Evolutionary conservation across 1,140 invertebrate genomes (phyloP).

Genomic region (Temnothorax curvispinosus): DNA sequence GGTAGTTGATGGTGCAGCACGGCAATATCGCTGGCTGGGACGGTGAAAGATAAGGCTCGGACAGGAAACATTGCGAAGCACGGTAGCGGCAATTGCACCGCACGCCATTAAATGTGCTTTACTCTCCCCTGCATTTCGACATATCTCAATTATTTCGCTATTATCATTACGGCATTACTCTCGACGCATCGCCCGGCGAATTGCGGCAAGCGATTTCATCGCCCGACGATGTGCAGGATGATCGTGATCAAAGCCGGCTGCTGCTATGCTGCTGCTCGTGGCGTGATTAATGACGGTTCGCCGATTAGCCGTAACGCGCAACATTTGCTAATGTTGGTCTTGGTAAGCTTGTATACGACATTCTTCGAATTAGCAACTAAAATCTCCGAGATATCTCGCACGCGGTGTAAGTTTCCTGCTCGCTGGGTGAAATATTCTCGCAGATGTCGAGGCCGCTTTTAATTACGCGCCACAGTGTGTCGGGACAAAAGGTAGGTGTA

Average conservation of each 20-base stretch:
- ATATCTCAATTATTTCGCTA: constrained; percentile 57
- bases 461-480: constrained; percentile 68
- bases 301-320: constrained; percentile 14
- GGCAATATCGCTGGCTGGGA: not conserved
- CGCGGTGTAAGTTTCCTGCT: not conserved
- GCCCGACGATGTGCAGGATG: constrained; percentile 30
- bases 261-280: not conserved
- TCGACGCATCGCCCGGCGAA: constrained; percentile 2
- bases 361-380: constrained; percentile 6
- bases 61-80: constrained; percentile 36
- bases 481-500: constrained; percentile 33
- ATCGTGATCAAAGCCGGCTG: constrained; percentile 33
- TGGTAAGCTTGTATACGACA: not conserved
- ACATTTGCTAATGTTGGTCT: constrained; percentile 18
- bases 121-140: constrained; percentile 23
- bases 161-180: constrained; percentile 44
- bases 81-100: constrained; percentile 42
- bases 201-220: constrained; percentile 53
- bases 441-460: constrained; percentile 65
- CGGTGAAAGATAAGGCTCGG: constrained; percentile 38
- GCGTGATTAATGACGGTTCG: constrained; percentile 41
- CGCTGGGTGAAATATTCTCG: constrained; percentile 68
- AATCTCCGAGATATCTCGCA: constrained; percentile 1
- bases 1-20: constrained; percentile 6
- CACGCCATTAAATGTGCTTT: constrained; percentile 32